phyloP scores from a whole-genome alignment of 2,797 vertebrate species.

The Melopsittacus undulatus region DNA sequence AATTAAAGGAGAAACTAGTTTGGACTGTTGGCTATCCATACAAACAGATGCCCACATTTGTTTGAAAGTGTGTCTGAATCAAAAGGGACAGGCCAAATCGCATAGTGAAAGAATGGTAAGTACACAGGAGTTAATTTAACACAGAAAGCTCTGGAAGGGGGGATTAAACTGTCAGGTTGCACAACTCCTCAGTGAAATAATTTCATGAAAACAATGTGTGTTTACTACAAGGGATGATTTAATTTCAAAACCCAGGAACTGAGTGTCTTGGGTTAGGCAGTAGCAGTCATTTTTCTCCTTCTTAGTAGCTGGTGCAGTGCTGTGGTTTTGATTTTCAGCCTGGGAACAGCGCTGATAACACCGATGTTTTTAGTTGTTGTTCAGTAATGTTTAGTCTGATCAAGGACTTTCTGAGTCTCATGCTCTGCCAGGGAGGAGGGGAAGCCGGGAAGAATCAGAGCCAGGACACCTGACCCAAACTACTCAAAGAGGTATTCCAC shows the following conservation, averaged over 20 bases:
- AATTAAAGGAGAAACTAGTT: neutral
- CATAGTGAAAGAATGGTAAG: neutral
- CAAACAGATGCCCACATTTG: neutral
- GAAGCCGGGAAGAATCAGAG: no score
- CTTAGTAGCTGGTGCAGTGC: no score
- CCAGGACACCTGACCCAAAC: no score
- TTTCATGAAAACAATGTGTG: neutral
- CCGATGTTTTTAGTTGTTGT: no score
- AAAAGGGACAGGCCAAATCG: neutral
- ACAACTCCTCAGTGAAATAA: neutral
- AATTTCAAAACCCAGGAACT: neutral
- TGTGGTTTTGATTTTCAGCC: no score
- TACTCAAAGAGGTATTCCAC: no score
- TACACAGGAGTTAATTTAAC: neutral
- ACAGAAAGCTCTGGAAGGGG: neutral
- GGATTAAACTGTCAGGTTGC: neutral
- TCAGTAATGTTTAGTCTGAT: no score
- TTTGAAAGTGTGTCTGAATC: neutral
- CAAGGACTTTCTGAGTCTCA: no score
- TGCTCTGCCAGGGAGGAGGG: no score
- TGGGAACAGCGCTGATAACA: no score
- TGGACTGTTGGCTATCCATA: neutral
- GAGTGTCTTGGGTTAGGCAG: no score
- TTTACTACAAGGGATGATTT: neutral
- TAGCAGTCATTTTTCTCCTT: no score